A percentile compares a stretch with the other conserved stretches of the same genome.
Conservation (phyloP, 1,140 invertebrate species). For the Hyles euphorbiae region DNA sequence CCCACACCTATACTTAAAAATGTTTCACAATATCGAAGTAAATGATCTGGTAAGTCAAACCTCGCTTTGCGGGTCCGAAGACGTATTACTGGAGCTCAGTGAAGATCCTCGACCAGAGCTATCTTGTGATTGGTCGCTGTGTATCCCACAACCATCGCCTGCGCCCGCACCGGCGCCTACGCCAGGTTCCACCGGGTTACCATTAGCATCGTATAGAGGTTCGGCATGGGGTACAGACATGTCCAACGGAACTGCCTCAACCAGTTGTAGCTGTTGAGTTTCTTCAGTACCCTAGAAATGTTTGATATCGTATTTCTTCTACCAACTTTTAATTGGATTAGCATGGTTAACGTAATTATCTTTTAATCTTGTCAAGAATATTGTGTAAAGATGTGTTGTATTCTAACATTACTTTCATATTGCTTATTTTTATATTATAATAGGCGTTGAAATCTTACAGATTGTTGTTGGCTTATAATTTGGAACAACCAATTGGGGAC, state of each 20-base stretch:
- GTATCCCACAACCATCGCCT: slow-evolving; percentile 59
- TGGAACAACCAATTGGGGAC: slow-evolving; percentile 62
- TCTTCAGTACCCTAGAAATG: slow-evolving; percentile 14
- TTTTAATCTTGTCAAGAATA: too few species aligned
- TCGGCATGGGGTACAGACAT: slow-evolving; percentile 24
- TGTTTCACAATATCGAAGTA: background rate
- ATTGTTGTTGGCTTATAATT: slow-evolving; percentile 49
- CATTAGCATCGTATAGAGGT: slow-evolving; percentile 42
- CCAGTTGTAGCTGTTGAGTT: background rate
- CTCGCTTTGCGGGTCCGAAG: slow-evolving; percentile 46
- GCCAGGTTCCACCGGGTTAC: slow-evolving; percentile 34
- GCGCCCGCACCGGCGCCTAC: slow-evolving; percentile 43
- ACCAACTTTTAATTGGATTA: too few species aligned
- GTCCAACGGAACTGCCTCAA: slow-evolving; percentile 7
- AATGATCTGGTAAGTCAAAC: slow-evolving; percentile 16
- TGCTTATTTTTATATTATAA: background rate
- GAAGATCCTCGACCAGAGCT: slow-evolving; percentile 58
- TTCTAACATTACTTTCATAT: too few species aligned
- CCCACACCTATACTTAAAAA: too few species aligned
- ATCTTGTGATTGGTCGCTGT: slow-evolving; percentile 58
- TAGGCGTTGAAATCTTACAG: slow-evolving; percentile 28
- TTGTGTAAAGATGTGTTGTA: too few species aligned
- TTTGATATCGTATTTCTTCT: too few species aligned
- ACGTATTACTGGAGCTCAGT: slow-evolving; percentile 45
- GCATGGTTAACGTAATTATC: too few species aligned